Conservation (phyloP, 2,888 invertebrate species). For the Drosophila austrosaltans region DNA sequence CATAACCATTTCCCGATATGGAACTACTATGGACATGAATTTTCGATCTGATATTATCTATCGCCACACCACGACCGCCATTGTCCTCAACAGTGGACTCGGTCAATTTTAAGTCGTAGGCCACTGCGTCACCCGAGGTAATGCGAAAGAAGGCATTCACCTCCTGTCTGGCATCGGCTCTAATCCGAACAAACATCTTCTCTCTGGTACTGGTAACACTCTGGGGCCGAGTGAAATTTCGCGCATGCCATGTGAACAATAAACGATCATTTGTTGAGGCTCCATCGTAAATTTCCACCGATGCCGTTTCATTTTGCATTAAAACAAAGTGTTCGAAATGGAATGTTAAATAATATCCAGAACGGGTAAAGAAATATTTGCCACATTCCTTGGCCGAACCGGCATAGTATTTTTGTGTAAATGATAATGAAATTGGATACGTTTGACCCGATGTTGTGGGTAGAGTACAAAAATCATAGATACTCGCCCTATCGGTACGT, state of each 20-base stretch:
- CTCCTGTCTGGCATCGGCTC: conserved; percentile 89
- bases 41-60: conserved; percentile 95
- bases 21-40: conserved; percentile 93
- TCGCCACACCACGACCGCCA: conserved; percentile 96
- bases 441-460: conserved; percentile 93
- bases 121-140: conserved; percentile 90
- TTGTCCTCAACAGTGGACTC: conserved; percentile 94
- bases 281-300: conserved; percentile 92
- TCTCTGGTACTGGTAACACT: conserved; percentile 92
- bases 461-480: conserved; percentile 93
- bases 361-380: conserved; percentile 91
- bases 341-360: conserved; percentile 92
- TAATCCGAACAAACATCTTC: conserved; percentile 91
- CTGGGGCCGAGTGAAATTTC: conserved; percentile 94
- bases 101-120: conserved; percentile 94
- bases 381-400: conserved; percentile 89
- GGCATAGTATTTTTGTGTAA: conserved; percentile 91
- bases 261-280: conserved; percentile 88
- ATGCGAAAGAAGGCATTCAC: conserved; percentile 91
- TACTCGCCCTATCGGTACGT: conserved; percentile 89
- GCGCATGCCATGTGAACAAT: conserved; percentile 88
- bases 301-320: conserved; percentile 89
- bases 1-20: conserved; percentile 93
- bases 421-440: conserved; percentile 92
- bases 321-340: conserved; percentile 93